Evolutionary conservation across 2,888 invertebrate species (phyloP), one percentile per base, ranked within the genome.

Genomic region (Scelioninae gen. 1): DNA sequence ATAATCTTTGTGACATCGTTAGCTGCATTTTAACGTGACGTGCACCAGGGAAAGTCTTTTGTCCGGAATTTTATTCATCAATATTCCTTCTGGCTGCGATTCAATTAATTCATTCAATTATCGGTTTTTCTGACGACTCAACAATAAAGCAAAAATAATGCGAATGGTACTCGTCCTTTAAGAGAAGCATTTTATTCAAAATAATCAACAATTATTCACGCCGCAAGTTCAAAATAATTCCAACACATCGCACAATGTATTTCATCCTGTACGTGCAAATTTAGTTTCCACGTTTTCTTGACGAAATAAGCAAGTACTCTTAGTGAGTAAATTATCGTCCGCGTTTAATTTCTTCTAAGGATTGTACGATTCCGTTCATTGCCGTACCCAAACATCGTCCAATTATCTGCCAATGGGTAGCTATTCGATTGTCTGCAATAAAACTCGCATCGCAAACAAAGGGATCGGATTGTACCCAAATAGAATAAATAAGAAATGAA

Each of bases 21-120:
- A 72, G 49, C 62, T 38, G 63, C 63, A 29, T 40, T 77, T 62
- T 51, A 15, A 49, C 51, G 43, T 60, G 51, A 66, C 32, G 43
- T 34, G 43, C 72, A 62, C 51, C 43, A 10, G 13, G 34, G 31
- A n/a, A 38, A 65, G 31, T 58, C 51, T 76, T 68, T 66, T 76
- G 43, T 47, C 29, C 31, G 34, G 38, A 58, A 34, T 29, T 23
- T 38, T 55, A 62, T 56, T 78, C 78, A 71, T 78, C 63, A 71
- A 71, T 71, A 78, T 56, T 63, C 71, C 56, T 71, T 55, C 38
- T 60, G 45, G 53, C 40, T 15, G 60, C 55, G 62, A 62, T 71
- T 71, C 53, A 78, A 63, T 69, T 71, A 78, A 78, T 78, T 69
- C 62, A 71, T 78, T 71, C 78, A 78, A 63, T 78, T 78, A 78